phyloP scores from a whole-genome alignment of 2,797 vertebrate species.

The Cossypha dichroa region DNA sequence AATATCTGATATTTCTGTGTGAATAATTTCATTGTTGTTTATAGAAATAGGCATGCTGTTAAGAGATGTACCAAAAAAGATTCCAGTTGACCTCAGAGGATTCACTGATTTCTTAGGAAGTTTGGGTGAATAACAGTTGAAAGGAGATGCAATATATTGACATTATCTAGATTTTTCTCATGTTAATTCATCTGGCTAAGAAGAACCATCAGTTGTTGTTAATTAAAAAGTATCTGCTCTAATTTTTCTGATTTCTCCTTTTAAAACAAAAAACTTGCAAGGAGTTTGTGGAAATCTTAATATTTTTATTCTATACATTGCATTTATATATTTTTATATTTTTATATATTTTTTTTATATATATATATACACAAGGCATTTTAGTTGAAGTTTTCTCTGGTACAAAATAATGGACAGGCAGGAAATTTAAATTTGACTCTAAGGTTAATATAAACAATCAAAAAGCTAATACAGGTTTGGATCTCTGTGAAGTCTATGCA shows the following conservation, averaged over 20 bases:
- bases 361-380: neutral
- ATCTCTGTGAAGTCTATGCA: neutral
- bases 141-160: neutral
- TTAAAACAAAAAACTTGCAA: neutral
- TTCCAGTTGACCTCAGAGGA: neutral
- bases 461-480: neutral
- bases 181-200: neutral
- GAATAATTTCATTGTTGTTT: neutral
- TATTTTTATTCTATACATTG: neutral
- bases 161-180: neutral
- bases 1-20: neutral
- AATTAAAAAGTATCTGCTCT: neutral
- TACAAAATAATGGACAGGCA: neutral
- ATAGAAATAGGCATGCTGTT: neutral
- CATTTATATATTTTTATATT: too few species aligned
- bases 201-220: neutral
- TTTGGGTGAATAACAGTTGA: neutral
- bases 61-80: neutral
- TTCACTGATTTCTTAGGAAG: neutral
- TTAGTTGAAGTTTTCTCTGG: neutral
- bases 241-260: neutral
- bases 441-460: neutral
- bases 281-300: too few species aligned
- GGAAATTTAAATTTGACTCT: neutral
- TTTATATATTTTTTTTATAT: too few species aligned